Base-by-base conservation (phyloP, 2,888 invertebrate genomes). In the Tanytarsus gracilentus region DNA sequence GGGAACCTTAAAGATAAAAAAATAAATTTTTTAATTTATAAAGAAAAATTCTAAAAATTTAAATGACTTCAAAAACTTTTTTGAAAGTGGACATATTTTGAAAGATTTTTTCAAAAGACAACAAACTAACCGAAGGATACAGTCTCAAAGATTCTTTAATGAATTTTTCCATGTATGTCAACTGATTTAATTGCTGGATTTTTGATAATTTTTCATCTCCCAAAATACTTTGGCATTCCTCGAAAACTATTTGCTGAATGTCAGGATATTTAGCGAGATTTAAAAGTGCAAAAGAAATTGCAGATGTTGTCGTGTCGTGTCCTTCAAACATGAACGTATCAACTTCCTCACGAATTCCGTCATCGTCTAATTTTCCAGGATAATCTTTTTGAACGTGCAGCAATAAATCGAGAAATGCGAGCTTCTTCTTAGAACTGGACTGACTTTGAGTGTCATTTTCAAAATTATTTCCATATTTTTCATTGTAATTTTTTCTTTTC, bases 321-420 rank as follows among this genome's bases (percentile, higher is more conserved):
- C 49, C 59, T 70, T 81, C 85, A 70, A 86, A 86, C 81, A 86
- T 82, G 65, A 86, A 85, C 0, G 86, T 86, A 64, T 85, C 82
- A 0, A 85, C 83, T 73, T 86, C 84, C 68, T 85, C 82, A 59
- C 82, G 75, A 48, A 86, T 78, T 62, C 79, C 79, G 26, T 78
- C 69, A 63, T 81, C 78, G 6, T 77, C 77, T 48, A 86, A 71
- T 3, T 76, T 69, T 1, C 80, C 82, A 44, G n/a, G n/a, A n/a
- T n/a, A n/a, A 64, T 81, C 78, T n/a, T 79, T 75, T 65, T 77
- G 78, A 3, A 81, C 76, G 52, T 83, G 73, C 11, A 86, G 69
- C 4, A 86, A 68, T 30, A 85, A 72, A 72, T 86, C 86, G 66
- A 86, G 71, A 66, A 86, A 84, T 0, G 83, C 82, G 66, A 81